Percentiles rank a stretch among this genome's conserved stretches.
These are phyloP conservation scores for Acrobasis repandana DNA, from an alignment of 2,888 invertebrate species.

Conservation along the genomic window DNA sequence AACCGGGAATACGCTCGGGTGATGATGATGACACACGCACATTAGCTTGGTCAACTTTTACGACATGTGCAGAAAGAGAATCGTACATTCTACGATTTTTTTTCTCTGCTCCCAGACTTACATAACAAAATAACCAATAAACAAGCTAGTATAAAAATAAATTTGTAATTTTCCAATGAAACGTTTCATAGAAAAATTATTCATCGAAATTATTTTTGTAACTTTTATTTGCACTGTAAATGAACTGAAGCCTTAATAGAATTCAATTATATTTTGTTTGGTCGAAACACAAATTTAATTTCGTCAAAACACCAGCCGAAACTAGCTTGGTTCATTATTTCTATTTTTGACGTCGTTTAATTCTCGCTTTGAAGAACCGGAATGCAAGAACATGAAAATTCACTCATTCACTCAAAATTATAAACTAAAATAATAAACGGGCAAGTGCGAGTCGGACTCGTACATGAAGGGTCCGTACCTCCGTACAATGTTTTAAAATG, in stretches of 20 bases:
- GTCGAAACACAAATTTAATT: background rate
- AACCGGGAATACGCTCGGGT: too few relatives aligned
- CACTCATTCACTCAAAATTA: background rate
- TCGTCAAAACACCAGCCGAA: background rate
- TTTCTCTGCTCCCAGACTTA: too few relatives aligned
- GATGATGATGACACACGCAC: too few relatives aligned
- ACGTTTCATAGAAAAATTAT: background rate
- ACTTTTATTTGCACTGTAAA: background rate
- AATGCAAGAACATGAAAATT: constrained; percentile 10
- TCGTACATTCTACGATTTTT: too few relatives aligned
- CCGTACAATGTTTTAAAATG: too few relatives aligned
- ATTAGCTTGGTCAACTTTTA: too few relatives aligned
- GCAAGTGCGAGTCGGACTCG: too few relatives aligned
- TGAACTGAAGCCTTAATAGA: background rate
- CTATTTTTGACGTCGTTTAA: constrained; percentile 28
- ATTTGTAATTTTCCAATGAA: background rate
- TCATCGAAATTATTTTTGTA: background rate
- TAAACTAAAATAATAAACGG: background rate
- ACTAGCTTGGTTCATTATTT: constrained; percentile 29
- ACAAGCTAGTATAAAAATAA: background rate
- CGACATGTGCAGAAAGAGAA: too few relatives aligned
- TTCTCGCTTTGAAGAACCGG: constrained; percentile 27
- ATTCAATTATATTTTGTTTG: background rate
- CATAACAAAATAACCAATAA: too few relatives aligned
- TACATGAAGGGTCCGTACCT: too few relatives aligned